These are phyloP conservation scores for Gallinago undulata DNA, from an alignment of 2,113 vertebrate species.

Conservation along the genomic window DNA sequence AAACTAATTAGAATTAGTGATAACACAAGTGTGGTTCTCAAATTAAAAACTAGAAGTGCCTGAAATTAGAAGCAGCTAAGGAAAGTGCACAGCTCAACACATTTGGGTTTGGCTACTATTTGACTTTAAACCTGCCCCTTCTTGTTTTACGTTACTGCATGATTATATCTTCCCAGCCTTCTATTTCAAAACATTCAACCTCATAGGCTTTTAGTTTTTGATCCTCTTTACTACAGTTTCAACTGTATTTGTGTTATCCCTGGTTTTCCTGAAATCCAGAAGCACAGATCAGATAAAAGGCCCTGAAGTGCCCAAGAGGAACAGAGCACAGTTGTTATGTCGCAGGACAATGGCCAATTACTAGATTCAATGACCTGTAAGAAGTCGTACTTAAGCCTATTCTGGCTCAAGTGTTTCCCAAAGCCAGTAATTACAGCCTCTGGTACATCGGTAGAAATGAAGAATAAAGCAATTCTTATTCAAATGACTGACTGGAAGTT, in stretches of 20 bases:
- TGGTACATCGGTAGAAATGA: accelerated
- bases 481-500: neutral
- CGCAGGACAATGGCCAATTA: neutral
- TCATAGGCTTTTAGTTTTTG: neutral
- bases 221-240: neutral
- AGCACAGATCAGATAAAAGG: neutral
- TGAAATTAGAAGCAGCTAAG: neutral
- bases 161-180: neutral
- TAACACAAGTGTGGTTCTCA: neutral
- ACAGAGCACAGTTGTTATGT: accelerated
- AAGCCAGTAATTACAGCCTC: neutral
- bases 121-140: neutral
- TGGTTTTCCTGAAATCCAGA: neutral
- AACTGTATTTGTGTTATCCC: neutral
- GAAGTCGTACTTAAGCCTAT: neutral
- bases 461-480: neutral
- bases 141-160: neutral
- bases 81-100: neutral
- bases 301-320: neutral
- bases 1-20: neutral
- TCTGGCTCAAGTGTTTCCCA: neutral
- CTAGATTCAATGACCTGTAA: neutral
- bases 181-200: neutral
- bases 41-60: neutral
- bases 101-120: neutral